A percentile compares a stretch with the other conserved stretches of the same genome.
These are phyloP conservation scores for Zhengitettix transpicula DNA, from an alignment of 2,888 invertebrate genomes.

Conservation along the genomic window DNA sequence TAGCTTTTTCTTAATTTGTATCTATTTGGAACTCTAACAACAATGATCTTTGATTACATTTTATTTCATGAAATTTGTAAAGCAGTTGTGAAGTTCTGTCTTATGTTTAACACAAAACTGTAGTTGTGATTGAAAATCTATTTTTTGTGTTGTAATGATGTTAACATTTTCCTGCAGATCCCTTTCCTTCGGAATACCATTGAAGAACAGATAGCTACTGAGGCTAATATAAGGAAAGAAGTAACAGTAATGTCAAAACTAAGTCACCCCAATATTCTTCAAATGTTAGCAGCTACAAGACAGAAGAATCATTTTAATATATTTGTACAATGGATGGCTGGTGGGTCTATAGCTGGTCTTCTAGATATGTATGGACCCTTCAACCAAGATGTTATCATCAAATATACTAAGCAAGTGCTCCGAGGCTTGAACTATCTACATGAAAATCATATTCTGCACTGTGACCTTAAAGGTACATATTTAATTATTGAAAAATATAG, in stretches of 20 bases:
- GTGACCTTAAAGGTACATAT: slow-evolving; percentile 27
- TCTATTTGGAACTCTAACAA: too few relatives aligned
- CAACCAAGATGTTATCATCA: slow-evolving; percentile 24
- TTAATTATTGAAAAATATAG: not conserved
- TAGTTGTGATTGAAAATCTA: too few relatives aligned
- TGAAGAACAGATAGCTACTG: slow-evolving; percentile 25
- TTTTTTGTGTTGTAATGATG: too few relatives aligned
- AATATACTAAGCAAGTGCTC: slow-evolving; percentile 25
- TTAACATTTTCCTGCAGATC: not conserved
- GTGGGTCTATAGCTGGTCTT: slow-evolving; percentile 27
- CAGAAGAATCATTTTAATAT: slow-evolving; percentile 27
- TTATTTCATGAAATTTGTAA: too few relatives aligned
- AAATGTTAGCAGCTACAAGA: slow-evolving; percentile 27
- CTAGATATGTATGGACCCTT: slow-evolving; percentile 27
- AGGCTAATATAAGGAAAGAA: slow-evolving; percentile 25
- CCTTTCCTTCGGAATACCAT: slow-evolving; percentile 21
- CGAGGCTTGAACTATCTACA: slow-evolving; percentile 28
- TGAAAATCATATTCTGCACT: slow-evolving; percentile 27
- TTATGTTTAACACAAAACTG: too few relatives aligned
- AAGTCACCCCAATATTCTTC: slow-evolving; percentile 26
- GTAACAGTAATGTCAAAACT: slow-evolving; percentile 27
- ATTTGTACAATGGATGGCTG: slow-evolving; percentile 34
- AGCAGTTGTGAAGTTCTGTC: too few relatives aligned
- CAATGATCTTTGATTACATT: too few relatives aligned
- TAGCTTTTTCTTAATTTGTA: too few relatives aligned